phyloP scores from a whole-genome alignment of 2,888 invertebrate species.

The Netelia melanura region DNA sequence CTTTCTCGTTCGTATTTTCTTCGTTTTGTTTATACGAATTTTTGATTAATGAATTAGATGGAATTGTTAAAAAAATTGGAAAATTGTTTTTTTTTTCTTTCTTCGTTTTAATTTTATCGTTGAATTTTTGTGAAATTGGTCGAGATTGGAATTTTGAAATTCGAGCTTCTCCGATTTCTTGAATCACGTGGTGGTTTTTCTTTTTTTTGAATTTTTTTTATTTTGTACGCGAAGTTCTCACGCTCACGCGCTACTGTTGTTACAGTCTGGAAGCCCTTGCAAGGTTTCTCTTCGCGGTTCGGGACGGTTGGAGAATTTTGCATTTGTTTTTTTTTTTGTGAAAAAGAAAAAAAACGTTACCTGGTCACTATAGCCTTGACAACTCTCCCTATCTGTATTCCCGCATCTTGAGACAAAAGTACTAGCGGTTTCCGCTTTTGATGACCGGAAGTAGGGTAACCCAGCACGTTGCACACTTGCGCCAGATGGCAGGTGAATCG shows the following conservation, averaged over 20 bases:
- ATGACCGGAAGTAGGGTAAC: slow-evolving; percentile 11
- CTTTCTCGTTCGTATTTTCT: too few relatives aligned
- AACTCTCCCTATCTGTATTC: not conserved
- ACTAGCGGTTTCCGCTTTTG: not conserved
- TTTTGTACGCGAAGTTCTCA: not conserved
- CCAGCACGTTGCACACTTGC: not conserved
- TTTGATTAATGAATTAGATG: not conserved
- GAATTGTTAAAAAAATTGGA: too few relatives aligned
- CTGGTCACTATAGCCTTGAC: not conserved
- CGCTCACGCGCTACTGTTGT: not conserved
- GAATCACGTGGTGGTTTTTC: not conserved
- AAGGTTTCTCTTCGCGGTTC: not conserved
- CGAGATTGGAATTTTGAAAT: not conserved
- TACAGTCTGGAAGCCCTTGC: not conserved
- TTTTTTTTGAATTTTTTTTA: not conserved
- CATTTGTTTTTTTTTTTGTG: not conserved
- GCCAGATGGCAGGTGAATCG: slow-evolving; percentile 3
- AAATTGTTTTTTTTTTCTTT: too few relatives aligned
- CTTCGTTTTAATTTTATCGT: not conserved
- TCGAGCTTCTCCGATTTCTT: slow-evolving; percentile 11
- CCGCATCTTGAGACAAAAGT: slow-evolving; percentile 14
- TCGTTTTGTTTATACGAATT: not conserved
- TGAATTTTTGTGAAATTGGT: not conserved
- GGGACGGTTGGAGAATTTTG: not conserved
- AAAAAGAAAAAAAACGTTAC: not conserved